Conservation (phyloP, 2,888 invertebrate genomes). For the Drosophila flavopinicola region DNA sequence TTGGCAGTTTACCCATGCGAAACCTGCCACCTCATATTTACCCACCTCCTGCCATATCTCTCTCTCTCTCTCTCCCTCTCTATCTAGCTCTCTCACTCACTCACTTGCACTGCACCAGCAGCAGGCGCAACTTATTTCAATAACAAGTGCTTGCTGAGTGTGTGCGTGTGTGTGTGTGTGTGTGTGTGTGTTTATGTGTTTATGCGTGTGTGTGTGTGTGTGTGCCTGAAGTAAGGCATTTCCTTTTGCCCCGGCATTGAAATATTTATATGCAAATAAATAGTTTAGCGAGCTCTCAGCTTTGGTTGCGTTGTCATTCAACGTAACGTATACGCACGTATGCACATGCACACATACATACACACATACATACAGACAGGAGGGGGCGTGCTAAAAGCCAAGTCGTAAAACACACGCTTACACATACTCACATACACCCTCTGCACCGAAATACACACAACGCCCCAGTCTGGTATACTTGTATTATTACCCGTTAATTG, state of each 20-base stretch:
- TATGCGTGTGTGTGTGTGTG: constrained; percentile 16
- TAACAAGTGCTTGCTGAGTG: constrained; percentile 34
- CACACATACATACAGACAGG: background rate
- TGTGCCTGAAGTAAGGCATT: constrained; percentile 25
- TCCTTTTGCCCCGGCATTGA: constrained; percentile 47
- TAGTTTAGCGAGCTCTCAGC: constrained; percentile 74
- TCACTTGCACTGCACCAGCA: constrained; percentile 2
- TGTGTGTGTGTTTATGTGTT: constrained; percentile 32
- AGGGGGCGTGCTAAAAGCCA: constrained; percentile 52
- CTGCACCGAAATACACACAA: constrained; percentile 8
- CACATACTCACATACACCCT: constrained; percentile 17
- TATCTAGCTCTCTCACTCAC: background rate
- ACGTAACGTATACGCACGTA: constrained; percentile 30
- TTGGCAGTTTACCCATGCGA: constrained; percentile 32
- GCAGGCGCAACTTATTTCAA: constrained; percentile 38
- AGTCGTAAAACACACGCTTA: constrained; percentile 50
- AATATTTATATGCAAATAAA: constrained; percentile 80
- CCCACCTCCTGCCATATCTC: background rate
- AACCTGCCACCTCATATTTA: constrained; percentile 1
- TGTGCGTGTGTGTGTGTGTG: constrained; percentile 7
- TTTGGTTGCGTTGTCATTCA: constrained; percentile 59
- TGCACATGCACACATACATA: background rate
- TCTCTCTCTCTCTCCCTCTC: background rate
- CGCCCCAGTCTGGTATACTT: constrained; percentile 20
- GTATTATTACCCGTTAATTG: constrained; percentile 75